A percentile compares a stretch with the other conserved stretches of the same genome.
Conservation (phyloP, 2,113 vertebrate genomes). For the Dromiciops gliroides region DNA sequence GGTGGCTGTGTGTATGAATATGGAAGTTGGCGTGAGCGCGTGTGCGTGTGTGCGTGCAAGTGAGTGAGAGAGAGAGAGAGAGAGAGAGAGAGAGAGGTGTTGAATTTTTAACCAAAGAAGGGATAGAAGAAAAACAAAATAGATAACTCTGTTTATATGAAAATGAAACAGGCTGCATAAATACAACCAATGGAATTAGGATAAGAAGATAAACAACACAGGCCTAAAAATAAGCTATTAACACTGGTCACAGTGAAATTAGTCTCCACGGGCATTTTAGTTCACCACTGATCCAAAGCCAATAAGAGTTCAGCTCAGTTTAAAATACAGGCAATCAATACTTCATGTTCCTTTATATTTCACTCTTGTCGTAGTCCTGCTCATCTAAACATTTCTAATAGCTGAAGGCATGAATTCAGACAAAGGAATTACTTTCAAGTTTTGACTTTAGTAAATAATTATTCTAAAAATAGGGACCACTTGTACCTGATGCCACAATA, state of each 20-base stretch:
- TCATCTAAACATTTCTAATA: background rate
- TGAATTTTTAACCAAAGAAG: no score
- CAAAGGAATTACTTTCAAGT: background rate
- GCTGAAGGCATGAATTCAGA: background rate
- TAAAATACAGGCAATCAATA: background rate
- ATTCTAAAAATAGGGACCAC: background rate
- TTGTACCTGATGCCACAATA: background rate
- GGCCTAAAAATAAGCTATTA: background rate
- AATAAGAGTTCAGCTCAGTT: background rate
- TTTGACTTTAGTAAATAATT: background rate
- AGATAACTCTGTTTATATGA: background rate
- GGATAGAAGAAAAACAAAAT: background rate
- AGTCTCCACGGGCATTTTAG: background rate
- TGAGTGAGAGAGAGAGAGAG: no score
- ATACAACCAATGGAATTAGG: background rate
- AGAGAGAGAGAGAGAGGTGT: no score
- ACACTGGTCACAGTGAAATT: background rate
- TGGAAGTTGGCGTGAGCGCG: no score
- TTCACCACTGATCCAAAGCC: background rate
- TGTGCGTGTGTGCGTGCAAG: no score
- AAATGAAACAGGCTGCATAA: background rate
- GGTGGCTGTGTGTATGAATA: no score
- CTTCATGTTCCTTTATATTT: background rate
- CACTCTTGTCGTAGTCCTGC: background rate
- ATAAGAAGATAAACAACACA: background rate